Conservation (phyloP, 2,113 vertebrate genomes). For the Caranx ignobilis region DNA sequence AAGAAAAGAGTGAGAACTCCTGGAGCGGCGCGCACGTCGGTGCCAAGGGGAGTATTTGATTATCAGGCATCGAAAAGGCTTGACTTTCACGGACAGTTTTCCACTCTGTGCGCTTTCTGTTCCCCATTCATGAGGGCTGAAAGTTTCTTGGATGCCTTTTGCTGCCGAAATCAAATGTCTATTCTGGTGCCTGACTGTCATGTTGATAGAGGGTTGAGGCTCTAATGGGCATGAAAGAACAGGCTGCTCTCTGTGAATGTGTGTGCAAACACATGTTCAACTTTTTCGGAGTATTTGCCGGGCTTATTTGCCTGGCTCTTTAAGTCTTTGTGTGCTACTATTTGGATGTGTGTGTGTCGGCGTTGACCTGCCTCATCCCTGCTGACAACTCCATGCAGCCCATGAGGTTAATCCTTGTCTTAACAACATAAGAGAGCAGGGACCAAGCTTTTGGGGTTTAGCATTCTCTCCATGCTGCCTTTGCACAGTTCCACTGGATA, state of each 20-base stretch:
- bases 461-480: conserved; percentile 21
- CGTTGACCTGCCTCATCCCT: conserved; percentile 20
- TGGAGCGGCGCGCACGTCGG: conserved; percentile 10
- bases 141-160: conserved; percentile 69
- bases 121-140: conserved; percentile 73
- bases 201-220: conserved; percentile 55
- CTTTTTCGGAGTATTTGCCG: conserved; percentile 33
- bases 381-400: conserved; percentile 12
- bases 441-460: conserved; percentile 46
- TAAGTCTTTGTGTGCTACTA: conserved; percentile 3
- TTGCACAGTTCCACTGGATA: conserved; percentile 54
- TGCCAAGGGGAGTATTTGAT: conserved; percentile 65
- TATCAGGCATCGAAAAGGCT: conserved; percentile 66
- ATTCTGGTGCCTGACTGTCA: conserved; percentile 62
- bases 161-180: conserved; percentile 55
- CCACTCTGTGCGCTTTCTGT: conserved; percentile 61
- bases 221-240: conserved; percentile 49
- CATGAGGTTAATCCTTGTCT: conserved; percentile 51
- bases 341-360: conserved; percentile 19
- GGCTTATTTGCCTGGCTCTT: conserved; percentile 27
- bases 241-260: conserved; percentile 60
- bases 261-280: conserved; percentile 42
- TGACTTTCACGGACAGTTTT: conserved; percentile 65
- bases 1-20: conserved; percentile 42
- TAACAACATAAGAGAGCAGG: conserved; percentile 47